These are phyloP conservation scores for Ormia ochracea DNA, from an alignment of 2,888 invertebrate genomes.

Conservation along the genomic window DNA sequence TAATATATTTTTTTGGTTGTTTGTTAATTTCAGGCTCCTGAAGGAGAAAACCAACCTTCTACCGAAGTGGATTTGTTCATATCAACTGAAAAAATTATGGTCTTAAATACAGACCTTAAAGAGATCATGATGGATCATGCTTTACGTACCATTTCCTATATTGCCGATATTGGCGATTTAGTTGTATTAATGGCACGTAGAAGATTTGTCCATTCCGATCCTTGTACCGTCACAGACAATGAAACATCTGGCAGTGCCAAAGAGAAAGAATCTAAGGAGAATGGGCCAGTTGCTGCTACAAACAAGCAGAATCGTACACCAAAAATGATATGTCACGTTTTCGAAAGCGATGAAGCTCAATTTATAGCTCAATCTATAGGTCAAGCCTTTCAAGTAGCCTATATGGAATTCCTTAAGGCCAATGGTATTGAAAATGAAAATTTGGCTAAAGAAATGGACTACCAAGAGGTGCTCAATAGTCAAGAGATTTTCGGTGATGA, in stretches of 20 bases:
- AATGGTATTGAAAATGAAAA: conserved; percentile 99
- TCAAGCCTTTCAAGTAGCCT: conserved; percentile 99
- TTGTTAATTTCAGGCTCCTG: conserved; percentile 87
- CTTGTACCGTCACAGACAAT: conserved; percentile 77
- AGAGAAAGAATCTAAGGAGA: conserved; percentile 58
- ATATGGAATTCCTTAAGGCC: conserved; percentile 99
- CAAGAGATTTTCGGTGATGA: conserved; percentile 99
- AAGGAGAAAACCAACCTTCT: conserved; percentile 98
- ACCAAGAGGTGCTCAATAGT: conserved; percentile 98
- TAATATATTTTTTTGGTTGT: neutral
- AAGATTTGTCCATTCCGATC: conserved; percentile 92
- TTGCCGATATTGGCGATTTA: conserved; percentile 98
- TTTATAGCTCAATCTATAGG: conserved; percentile 99
- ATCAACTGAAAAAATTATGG: conserved; percentile 99
- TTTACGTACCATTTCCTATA: conserved; percentile 97
- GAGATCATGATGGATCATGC: conserved; percentile 99
- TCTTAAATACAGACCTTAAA: conserved; percentile 98
- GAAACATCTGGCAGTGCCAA: conserved; percentile 38
- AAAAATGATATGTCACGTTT: conserved; percentile 99
- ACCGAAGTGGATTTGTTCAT: conserved; percentile 99
- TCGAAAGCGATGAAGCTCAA: conserved; percentile 99
- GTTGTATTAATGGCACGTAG: conserved; percentile 98
- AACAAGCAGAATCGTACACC: conserved; percentile 87
- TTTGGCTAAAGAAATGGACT: conserved; percentile 99
- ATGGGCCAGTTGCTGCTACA: conserved; percentile 24